These are phyloP conservation scores for Apoderus coryli DNA, from an alignment of 2,888 invertebrate genomes.

Conservation along the genomic window DNA sequence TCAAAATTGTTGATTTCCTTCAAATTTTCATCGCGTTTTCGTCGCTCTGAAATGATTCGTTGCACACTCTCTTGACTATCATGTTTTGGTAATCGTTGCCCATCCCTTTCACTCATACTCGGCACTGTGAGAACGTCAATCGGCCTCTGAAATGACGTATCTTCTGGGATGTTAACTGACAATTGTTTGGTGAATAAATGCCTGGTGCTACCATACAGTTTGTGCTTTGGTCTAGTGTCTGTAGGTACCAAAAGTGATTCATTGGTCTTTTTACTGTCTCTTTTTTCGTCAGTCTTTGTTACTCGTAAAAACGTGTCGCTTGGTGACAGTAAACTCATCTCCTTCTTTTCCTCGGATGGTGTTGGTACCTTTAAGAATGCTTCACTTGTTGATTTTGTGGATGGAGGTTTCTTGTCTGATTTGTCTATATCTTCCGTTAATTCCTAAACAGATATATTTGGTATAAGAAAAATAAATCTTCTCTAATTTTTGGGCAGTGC, in stretches of 20 bases:
- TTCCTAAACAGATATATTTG: no score
- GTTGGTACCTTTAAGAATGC: no score
- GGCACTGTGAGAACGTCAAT: slow-evolving; percentile 12
- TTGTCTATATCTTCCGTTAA: no score
- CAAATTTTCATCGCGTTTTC: slow-evolving; percentile 38
- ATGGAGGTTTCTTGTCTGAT: no score
- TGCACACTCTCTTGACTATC: slow-evolving; percentile 40
- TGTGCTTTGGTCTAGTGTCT: slow-evolving; percentile 28
- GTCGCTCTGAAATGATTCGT: slow-evolving; percentile 44
- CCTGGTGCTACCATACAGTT: slow-evolving; percentile 36
- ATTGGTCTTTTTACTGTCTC: slow-evolving; percentile 22
- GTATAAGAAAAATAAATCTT: no score
- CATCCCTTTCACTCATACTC: slow-evolving; percentile 12
- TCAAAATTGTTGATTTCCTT: slow-evolving; percentile 28
- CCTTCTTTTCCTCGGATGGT: no score
- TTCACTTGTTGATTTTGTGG: no score
- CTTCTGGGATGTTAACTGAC: slow-evolving; percentile 39
- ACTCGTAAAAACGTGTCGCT: no score
- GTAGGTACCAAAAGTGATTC: slow-evolving; percentile 22
- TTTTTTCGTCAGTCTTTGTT: no score
- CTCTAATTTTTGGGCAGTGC: no score
- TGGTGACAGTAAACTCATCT: no score
- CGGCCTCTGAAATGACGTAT: slow-evolving; percentile 33
- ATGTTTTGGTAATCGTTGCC: slow-evolving; percentile 23
- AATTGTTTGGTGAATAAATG: slow-evolving; percentile 40